phyloP scores from a whole-genome alignment of 2,113 vertebrate species.

The Prolemur simus region DNA sequence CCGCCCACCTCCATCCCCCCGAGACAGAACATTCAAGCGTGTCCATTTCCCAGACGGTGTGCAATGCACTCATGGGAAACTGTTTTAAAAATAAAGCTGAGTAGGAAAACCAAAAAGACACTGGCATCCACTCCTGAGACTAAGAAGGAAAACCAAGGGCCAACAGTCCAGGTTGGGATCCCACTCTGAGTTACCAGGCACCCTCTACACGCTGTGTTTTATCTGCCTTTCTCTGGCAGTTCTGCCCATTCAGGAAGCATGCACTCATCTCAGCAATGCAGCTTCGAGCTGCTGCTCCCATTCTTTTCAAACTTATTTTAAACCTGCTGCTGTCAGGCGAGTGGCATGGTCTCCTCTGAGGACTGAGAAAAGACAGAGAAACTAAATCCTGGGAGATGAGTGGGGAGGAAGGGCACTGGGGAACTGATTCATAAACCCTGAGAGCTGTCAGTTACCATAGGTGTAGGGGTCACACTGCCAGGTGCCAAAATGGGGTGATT shows the following conservation, averaged over 20 bases:
- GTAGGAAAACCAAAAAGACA: conserved; percentile 37
- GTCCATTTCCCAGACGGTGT: no score
- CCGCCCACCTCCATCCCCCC: no score
- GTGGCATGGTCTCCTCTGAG: neutral
- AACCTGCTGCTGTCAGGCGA: conserved; percentile 33
- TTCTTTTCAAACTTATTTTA: conserved; percentile 51
- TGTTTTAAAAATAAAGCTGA: conserved; percentile 57
- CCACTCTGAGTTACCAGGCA: fast-evolving
- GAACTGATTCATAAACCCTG: neutral
- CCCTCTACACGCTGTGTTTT: neutral
- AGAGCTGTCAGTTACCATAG: neutral
- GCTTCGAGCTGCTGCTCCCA: neutral
- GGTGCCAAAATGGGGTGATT: neutral
- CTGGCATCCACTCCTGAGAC: neutral
- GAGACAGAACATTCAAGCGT: no score
- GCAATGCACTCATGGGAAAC: no score
- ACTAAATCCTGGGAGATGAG: neutral
- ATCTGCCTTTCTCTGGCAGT: neutral
- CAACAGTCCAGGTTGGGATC: neutral
- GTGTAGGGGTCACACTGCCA: neutral
- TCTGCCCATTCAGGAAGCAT: neutral
- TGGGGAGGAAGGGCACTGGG: neutral
- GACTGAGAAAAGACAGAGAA: conserved; percentile 23
- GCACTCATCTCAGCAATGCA: fast-evolving
- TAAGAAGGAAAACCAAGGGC: neutral